Evolutionary conservation across 2,113 vertebrate species (phyloP).

Genomic region (Rhinoderma darwinii): DNA sequence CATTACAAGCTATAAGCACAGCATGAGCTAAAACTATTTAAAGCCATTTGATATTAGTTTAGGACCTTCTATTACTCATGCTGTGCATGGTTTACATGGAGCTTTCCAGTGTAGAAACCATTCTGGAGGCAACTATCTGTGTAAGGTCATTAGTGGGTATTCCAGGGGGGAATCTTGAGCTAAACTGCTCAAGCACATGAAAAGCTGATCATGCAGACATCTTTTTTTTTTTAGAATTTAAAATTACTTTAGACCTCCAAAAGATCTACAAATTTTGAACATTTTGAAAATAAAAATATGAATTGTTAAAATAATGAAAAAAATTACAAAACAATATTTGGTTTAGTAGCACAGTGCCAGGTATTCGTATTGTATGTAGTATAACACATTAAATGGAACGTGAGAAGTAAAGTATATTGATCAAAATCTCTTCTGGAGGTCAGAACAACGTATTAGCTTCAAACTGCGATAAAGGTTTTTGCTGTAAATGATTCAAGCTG

Average conservation of each 20-base stretch:
- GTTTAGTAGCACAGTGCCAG: neutral
- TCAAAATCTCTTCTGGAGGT: conserved; percentile 38
- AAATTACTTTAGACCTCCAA: neutral
- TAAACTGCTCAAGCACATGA: no score
- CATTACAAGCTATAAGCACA: no score
- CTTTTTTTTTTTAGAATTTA: no score
- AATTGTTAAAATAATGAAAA: neutral
- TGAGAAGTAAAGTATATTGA: conserved; percentile 29
- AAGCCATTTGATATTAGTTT: no score
- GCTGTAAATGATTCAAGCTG: conserved; percentile 30
- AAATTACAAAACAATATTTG: neutral
- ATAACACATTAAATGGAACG: conserved; percentile 12
- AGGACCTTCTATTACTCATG: no score
- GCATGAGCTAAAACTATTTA: no score
- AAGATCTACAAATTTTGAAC: neutral
- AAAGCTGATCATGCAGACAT: no score
- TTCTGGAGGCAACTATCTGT: neutral
- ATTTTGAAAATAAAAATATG: neutral
- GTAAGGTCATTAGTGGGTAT: neutral
- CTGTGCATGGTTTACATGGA: no score
- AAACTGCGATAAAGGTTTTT: conserved; percentile 49
- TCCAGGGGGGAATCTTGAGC: neutral
- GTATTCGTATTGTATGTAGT: conserved; percentile 1
- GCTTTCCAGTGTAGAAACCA: neutral
- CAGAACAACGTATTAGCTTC: conserved; percentile 33